Evolutionary conservation across 2,888 invertebrate genomes (phyloP), one percentile per base, ranked within the genome.

Genomic region (Uloborus plumipes): DNA sequence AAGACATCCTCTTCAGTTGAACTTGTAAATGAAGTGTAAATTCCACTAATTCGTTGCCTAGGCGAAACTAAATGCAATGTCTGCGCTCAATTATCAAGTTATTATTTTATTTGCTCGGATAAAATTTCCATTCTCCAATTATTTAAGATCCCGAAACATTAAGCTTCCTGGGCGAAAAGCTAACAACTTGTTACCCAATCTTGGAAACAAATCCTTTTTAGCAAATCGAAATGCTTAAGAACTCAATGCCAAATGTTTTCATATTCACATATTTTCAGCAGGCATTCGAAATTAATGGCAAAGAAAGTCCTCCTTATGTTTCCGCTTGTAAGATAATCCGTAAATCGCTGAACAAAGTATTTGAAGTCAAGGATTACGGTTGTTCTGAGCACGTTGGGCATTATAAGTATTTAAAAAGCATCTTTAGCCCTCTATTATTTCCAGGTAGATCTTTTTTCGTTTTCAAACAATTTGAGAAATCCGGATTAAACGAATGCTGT

Each of bases 131-230:
- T 62, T 62, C 62, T 62, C 62, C 39, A 62, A 31, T 62, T 62
- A 62, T 62, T 62, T 62, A 62, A 62, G 62, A 39, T 62, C n/a
- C 62, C 39, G 39, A 39, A 39, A 9, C 9, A 39, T 39, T 31
- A 31, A 62, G 31, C 31, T 16, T 39, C 39, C 15, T 18, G 14
- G 20, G 50, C 47, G 47, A 18, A n/a, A 15, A 15, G 20, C 50
- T 65, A 49, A 65, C 50, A 65, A 65, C 20, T 50, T 65, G n/a
- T 39, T 65, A 39, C 65, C 15, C 39, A 65, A 65, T 47, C 50
- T 49, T 65, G 11, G 14, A 65, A 47, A 15, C n/a, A 65, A 65
- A 65, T 65, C 65, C 65, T 65, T 65, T 65, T 49, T n/a, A 20
- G 20, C 16, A 39, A 65, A 39, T 20, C 20, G 65, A 65, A 65